Evolutionary conservation across 2,888 invertebrate genomes (phyloP).

Genomic region (Drepana falcataria): DNA sequence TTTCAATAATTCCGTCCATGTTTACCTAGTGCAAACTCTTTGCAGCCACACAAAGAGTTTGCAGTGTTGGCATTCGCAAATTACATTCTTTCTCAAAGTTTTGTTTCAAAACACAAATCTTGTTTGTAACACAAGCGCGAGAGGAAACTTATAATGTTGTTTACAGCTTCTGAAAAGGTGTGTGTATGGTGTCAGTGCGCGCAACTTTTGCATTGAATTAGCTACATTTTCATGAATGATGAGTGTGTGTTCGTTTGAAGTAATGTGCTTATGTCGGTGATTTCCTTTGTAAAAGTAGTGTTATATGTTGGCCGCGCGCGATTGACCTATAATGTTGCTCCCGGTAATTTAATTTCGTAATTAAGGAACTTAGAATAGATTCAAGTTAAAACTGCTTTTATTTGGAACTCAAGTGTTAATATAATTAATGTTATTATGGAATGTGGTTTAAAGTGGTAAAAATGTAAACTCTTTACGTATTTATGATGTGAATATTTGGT

Average conservation of each 20-base stretch:
- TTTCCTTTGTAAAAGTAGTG: not conserved
- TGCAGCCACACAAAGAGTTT: not conserved
- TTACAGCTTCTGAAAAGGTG: constrained; percentile 16
- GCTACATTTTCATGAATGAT: constrained; percentile 18
- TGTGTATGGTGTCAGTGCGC: constrained; percentile 12
- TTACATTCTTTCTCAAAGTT: constrained; percentile 11
- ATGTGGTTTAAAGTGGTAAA: no score
- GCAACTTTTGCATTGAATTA: constrained; percentile 27
- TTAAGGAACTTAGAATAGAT: no score
- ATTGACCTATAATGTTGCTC: no score
- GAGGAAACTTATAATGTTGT: constrained; percentile 16
- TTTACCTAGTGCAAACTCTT: not conserved
- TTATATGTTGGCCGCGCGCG: no score
- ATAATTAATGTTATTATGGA: no score
- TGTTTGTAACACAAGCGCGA: constrained; percentile 5
- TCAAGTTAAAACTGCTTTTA: no score
- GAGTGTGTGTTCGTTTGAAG: constrained; percentile 7
- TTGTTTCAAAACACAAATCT: constrained; percentile 7
- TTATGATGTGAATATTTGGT: no score
- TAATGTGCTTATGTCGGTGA: not conserved
- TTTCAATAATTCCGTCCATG: not conserved
- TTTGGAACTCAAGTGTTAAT: no score
- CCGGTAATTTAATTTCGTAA: no score
- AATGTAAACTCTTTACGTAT: no score
- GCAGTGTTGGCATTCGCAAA: constrained; percentile 1